Evolutionary conservation across 2,888 invertebrate genomes (phyloP).

Genomic region (Bombylius discolor): DNA sequence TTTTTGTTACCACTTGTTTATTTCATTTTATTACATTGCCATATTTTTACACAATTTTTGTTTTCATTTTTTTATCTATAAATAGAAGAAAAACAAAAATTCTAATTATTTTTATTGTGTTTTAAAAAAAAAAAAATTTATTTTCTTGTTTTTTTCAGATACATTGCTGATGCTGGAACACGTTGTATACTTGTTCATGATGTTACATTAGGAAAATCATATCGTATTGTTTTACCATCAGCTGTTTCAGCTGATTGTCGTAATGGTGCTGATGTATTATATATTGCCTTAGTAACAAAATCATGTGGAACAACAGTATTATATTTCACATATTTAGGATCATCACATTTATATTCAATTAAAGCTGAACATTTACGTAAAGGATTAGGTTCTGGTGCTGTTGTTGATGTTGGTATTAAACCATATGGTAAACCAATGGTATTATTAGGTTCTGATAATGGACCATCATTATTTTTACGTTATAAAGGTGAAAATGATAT

Average conservation of each 20-base stretch:
- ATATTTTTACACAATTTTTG: too few relatives aligned
- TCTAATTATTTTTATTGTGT: neutral
- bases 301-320: constrained; percentile 38
- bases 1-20: too few relatives aligned
- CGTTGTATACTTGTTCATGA: constrained; percentile 41
- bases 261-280: constrained; percentile 42
- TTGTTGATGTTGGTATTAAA: constrained; percentile 46
- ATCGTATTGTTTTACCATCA: constrained; percentile 44
- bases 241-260: constrained; percentile 34
- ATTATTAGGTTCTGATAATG: constrained; percentile 47
- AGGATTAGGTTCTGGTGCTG: constrained; percentile 42
- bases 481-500: constrained; percentile 47
- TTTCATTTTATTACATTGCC: too few relatives aligned
- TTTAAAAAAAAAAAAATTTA: neutral
- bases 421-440: constrained; percentile 41
- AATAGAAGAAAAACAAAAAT: too few relatives aligned
- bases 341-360: constrained; percentile 43
- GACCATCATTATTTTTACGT: constrained; percentile 47
- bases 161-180: constrained; percentile 25
- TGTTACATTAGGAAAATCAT: constrained; percentile 38
- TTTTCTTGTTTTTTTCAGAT: constrained; percentile 18
- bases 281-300: constrained; percentile 42
- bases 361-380: constrained; percentile 41
- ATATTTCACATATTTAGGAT: constrained; percentile 47
- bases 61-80: too few relatives aligned